Conservation (phyloP, 2,888 invertebrate species). For the Himalopsyche anomala region DNA sequence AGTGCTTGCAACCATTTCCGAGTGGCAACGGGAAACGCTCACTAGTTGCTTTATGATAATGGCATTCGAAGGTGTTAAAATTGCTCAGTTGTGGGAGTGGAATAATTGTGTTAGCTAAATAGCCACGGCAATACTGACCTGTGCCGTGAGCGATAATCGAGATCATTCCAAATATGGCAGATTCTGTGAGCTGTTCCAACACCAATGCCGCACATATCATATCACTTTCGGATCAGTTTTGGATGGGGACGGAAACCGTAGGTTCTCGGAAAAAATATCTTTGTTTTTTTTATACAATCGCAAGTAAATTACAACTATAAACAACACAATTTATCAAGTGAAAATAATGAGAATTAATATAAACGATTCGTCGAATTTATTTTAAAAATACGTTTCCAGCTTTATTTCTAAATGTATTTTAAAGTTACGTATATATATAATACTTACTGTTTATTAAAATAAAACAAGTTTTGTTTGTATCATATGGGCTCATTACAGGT, state of each 20-base stretch:
- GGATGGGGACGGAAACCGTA: neutral
- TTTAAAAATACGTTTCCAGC: too few species aligned
- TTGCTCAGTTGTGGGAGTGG: constrained; percentile 24
- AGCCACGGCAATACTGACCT: constrained; percentile 1
- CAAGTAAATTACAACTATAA: too few species aligned
- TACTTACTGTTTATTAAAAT: too few species aligned
- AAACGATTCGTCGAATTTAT: too few species aligned
- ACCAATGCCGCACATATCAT: constrained; percentile 24
- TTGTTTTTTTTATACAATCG: too few species aligned
- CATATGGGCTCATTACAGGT: too few species aligned
- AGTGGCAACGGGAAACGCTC: neutral
- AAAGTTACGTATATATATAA: too few species aligned
- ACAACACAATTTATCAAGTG: too few species aligned
- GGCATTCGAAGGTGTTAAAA: constrained; percentile 24
- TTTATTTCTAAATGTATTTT: too few species aligned
- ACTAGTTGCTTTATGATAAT: constrained; percentile 16
- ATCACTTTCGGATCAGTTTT: constrained; percentile 24
- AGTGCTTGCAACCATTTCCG: neutral
- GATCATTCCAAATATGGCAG: constrained; percentile 38
- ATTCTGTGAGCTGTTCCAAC: constrained; percentile 20
- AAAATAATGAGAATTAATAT: too few species aligned
- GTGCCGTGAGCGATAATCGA: constrained; percentile 32
- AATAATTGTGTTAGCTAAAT: neutral
- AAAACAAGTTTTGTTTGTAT: too few species aligned
- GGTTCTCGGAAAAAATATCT: too few species aligned